These are phyloP conservation scores for Orthosia cruda DNA, from an alignment of 2,888 invertebrate species.

Conservation along the genomic window DNA sequence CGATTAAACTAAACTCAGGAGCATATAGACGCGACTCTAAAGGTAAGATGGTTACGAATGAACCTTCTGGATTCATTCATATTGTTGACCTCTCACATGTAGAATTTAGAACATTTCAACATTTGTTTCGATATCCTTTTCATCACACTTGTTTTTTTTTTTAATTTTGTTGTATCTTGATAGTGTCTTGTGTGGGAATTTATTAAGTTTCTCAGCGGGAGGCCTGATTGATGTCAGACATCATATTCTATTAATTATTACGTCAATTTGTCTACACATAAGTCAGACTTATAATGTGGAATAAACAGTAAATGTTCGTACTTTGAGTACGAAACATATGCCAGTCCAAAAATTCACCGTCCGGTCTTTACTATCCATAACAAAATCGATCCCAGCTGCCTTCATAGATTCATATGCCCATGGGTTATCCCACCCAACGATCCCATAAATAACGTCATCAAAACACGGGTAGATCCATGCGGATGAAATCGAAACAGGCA, in stretches of 20 bases:
- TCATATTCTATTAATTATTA: conserved; percentile 36
- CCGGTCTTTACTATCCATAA: not conserved
- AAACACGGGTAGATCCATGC: conserved; percentile 7
- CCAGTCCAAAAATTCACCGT: not conserved
- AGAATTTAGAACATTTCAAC: conserved; percentile 13
- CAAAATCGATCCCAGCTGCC: not conserved
- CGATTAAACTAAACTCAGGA: too few relatives aligned
- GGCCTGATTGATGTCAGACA: not conserved
- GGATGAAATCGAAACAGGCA: conserved; percentile 16
- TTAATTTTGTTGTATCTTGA: conserved; percentile 12
- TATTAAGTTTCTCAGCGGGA: conserved; percentile 22
- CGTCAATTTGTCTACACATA: conserved; percentile 14
- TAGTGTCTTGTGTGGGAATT: conserved; percentile 29
- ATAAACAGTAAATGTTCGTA: not conserved
- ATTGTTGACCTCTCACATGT: not conserved
- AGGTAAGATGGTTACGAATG: not conserved
- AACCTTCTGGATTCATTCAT: not conserved
- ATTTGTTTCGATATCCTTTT: conserved; percentile 8
- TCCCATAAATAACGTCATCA: conserved; percentile 15
- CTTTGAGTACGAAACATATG: not conserved
- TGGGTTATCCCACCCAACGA: conserved; percentile 17
- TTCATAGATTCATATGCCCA: conserved; percentile 15
- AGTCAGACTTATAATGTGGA: conserved; percentile 10
- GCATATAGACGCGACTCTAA: not conserved
- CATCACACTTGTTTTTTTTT: conserved; percentile 1